These are phyloP conservation scores for Vanessa tameamea DNA, from an alignment of 1,140 invertebrate species.

Conservation along the genomic window DNA sequence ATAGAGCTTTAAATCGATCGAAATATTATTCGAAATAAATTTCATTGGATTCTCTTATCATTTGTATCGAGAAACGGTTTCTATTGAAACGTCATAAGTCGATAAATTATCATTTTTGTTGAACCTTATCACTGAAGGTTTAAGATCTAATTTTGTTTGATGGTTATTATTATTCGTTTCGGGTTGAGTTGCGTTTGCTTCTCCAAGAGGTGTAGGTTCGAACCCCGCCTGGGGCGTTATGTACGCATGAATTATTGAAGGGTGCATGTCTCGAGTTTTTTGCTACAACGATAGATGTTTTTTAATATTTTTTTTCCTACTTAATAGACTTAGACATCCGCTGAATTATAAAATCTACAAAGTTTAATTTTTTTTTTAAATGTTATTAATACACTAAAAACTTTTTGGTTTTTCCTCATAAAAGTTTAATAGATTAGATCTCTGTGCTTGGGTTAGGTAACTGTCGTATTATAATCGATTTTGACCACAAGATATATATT, in stretches of 20 bases:
- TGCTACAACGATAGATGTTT: conserved; percentile 21
- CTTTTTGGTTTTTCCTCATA: too few species aligned
- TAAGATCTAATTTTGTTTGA: conserved; percentile 28
- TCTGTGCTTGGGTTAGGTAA: too few species aligned
- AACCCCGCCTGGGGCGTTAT: conserved; percentile 58
- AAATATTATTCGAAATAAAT: conserved; percentile 38
- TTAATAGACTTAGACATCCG: conserved; percentile 22
- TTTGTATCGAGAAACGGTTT: conserved; percentile 41
- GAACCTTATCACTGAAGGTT: conserved; percentile 20
- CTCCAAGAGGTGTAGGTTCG: conserved; percentile 53
- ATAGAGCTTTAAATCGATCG: conserved; percentile 39
- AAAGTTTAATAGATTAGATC: too few species aligned
- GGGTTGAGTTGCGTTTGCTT: conserved; percentile 35
- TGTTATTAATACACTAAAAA: neutral
- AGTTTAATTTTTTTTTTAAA: neutral
- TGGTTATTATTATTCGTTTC: conserved; percentile 33
- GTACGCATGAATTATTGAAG: conserved; percentile 47
- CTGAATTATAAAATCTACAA: conserved; percentile 6
- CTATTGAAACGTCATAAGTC: conserved; percentile 36
- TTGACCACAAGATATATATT: too few species aligned
- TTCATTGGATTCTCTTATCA: conserved; percentile 55
- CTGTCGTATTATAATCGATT: too few species aligned
- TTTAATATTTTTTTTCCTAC: conserved; percentile 11
- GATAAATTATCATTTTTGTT: conserved; percentile 17
- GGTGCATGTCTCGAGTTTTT: conserved; percentile 44